Percentiles rank a stretch among this genome's conserved stretches.
These are phyloP conservation scores for Platycercus adscitus DNA, from an alignment of 2,113 vertebrate genomes.

Conservation along the genomic window DNA sequence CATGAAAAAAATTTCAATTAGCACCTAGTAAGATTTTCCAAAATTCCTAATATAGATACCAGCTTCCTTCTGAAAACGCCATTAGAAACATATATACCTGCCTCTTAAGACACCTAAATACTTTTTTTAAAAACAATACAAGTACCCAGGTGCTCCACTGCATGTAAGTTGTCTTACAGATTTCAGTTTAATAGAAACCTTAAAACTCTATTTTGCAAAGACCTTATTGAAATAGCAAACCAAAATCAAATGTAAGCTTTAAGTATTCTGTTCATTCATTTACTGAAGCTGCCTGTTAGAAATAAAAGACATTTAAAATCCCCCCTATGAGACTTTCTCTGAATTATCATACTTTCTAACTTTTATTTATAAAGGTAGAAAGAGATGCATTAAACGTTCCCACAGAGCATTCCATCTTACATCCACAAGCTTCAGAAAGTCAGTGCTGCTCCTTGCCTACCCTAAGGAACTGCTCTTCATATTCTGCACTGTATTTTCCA, in stretches of 20 bases:
- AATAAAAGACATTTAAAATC: neutral
- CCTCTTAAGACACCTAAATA: neutral
- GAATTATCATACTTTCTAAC: neutral
- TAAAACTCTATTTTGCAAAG: neutral
- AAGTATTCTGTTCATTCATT: neutral
- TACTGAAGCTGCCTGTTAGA: neutral
- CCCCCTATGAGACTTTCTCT: neutral
- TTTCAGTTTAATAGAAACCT: neutral
- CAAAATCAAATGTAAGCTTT: neutral
- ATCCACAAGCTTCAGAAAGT: neutral
- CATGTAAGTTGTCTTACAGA: neutral
- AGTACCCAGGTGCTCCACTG: neutral
- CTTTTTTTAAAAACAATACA: neutral
- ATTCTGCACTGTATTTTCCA: neutral
- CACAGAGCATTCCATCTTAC: neutral
- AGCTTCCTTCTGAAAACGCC: neutral
- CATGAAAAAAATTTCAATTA: neutral
- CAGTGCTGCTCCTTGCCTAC: neutral
- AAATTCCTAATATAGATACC: neutral
- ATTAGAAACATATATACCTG: neutral
- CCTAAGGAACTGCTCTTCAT: neutral
- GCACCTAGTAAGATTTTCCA: neutral
- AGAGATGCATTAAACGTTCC: neutral
- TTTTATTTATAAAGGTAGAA: neutral
- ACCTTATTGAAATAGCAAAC: neutral